Evolutionary conservation across 2,113 vertebrate species (phyloP), one percentile per base, ranked within the genome.

Genomic region (Myrmecophaga tridactyla): DNA sequence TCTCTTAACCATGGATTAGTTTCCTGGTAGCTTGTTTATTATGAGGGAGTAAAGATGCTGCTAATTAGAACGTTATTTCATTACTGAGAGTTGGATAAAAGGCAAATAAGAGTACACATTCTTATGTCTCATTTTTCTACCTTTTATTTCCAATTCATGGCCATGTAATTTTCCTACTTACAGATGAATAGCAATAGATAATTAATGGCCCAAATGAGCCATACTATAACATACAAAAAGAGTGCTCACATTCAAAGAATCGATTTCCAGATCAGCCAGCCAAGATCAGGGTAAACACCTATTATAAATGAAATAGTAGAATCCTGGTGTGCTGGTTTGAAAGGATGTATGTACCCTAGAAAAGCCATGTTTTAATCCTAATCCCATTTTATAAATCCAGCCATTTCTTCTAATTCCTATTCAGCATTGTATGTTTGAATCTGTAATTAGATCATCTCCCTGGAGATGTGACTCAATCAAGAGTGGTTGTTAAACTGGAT

Each of bases 211-310:
- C 10, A 25, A 34, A 31, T 43, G 60, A 88, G 43, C 86, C 75
- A 9, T 39, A 18, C 31, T 20, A 69, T 20, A 69, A 86, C 41
- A 6, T 20, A 34, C 56, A 86, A 41, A 53, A 27, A 80, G 76
- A 86, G 39, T 23, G 51, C 43, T 80, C 18, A 20, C 25, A 69
- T 92, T 95, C 92, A 43, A 69, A 89, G 88, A 85, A 51, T 80
- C 70, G 39, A 34, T 58, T 96, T 94, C 86, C 63, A 89, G 78
- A 86, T 73, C 65, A 25, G 48, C 31, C 90, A 96, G 56, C 48
- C 58, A 90, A 70, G 75, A 53, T 62, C 46, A 81, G 75, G 29
- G 77, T 51, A 87, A 94, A 91, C 41, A 81, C 58, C 41, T 13
- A 60, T 29, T 80, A 69, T 56, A 84, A 88, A 80, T n/a, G 46